Conservation (phyloP, 2,113 vertebrate species). For the Pterophyllum scalare region DNA sequence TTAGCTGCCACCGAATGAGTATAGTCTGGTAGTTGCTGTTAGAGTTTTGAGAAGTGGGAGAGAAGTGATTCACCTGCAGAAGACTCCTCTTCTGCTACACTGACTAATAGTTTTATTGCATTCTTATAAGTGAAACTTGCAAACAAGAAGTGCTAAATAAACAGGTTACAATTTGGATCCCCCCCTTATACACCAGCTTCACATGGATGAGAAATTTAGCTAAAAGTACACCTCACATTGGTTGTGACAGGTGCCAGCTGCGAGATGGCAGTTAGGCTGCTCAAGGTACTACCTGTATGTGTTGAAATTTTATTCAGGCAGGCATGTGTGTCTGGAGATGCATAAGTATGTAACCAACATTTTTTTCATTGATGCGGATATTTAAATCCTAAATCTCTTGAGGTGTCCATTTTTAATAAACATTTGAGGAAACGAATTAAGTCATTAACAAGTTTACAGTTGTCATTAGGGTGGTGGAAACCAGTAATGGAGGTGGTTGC, state of each 20-base stretch:
- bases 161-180: not conserved
- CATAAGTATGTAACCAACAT: not conserved
- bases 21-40: not conserved
- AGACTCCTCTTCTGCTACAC: not conserved
- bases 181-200: not conserved
- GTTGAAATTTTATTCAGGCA: not conserved
- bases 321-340: not conserved
- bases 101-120: not conserved
- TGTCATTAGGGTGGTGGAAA: not conserved
- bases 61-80: conserved; percentile 15
- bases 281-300: not conserved
- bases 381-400: not conserved
- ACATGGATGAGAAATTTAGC: not conserved
- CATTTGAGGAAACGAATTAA: not conserved
- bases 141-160: not conserved
- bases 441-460: conserved; percentile 12
- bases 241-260: not conserved
- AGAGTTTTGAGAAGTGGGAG: conserved; percentile 8
- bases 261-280: not conserved
- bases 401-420: conserved; percentile 4
- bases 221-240: not conserved
- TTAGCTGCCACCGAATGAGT: conserved; percentile 18
- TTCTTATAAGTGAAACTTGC: not conserved
- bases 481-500: not conserved
- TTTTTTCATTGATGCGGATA: rapidly evolving